Base-by-base conservation (phyloP, 2,797 vertebrate genomes). In the Myioborus miniatus region DNA sequence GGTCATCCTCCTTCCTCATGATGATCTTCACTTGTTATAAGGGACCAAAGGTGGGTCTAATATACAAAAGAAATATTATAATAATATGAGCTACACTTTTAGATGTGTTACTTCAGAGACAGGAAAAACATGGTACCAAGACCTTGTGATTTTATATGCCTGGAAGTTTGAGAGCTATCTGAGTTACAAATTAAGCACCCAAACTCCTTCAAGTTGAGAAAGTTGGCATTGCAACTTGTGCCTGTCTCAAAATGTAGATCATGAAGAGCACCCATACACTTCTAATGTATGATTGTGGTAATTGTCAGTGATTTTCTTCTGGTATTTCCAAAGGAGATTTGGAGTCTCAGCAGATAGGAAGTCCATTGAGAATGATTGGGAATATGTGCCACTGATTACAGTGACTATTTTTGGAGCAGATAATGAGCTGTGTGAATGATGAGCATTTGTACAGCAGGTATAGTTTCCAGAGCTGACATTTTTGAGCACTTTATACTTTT, bases 351-450 rank as follows among this genome's bases (percentile, higher is more conserved):
- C 23, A 80, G 64, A 58, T 15, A 78, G 22, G 36, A 72, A 83
- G 27, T 90, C 65, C 74, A 53, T 36, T n/a, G 41, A 92, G 15
- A 89, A 80, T 91, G 81, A 92, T 52, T 92, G 75, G 34, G 81
- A 91, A 78, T 43, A 23, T 92, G 80, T 93, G 49, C 20, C 34
- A 29, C 68, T 96, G 93, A 87, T 87, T 93, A 89, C n/a, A 41
- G 44, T 30, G 34, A 70, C 39, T 83, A 29, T 60, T 87, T 86
- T 94, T 87, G 55, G 52, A 89, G 37, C 30, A 27, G 47, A 84
- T 72, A 93, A 94, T 69, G 55, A 84, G 44, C 67, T 58, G 22
- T 65, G 50, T 55, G 59, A 90, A 76, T 58, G 37, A 47, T 11
- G 93, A 90, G 22, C 52, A 62, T 81, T 83, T 79, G 52, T 76